Base-by-base conservation (phyloP, 2,113 vertebrate genomes). In the Ictidomys tridecemlineatus region DNA sequence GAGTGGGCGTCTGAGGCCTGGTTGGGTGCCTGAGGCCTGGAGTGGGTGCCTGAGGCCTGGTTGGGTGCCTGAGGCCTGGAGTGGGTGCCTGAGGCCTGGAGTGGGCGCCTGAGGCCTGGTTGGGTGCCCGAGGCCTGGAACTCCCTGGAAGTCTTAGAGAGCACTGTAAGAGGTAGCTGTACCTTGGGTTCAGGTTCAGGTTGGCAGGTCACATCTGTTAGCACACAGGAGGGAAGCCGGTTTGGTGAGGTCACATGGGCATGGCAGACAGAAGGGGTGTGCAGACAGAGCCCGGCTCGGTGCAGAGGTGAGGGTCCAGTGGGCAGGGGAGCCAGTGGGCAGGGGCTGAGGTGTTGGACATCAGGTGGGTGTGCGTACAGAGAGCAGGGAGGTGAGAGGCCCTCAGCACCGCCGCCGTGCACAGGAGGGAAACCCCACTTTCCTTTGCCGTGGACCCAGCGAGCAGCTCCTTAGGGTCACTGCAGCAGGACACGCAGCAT, bases 351-450 rank as follows among this genome's bases (percentile, higher is more conserved):
- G 56, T 58, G 14, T 2, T 20, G 56, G 56, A 58, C 56, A 58
- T 39, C 9, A 34, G 28, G 24, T 1, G 20, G 8, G 24, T 1
- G 20, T 20, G 28, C 17, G 8, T 26, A 17, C 2, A 22, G 48
- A 58, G 13, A 20, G 20, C 56, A 58, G 58, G 56, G 56, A 1
- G 70, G 20, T 56, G 10, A 5, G 8, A 14, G 65, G 65, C 16
- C 30, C 32, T 24, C 56, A 58, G 56, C 45, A 45, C 20, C 1
- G 5, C 5, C 18, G 7, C 3, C 1, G 0, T 13, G 4, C 1
- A 7, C 22, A 39, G 45, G 51, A 88, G 22, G 53, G 9, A 72
- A 72, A 32, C 26, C 42, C 42, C 37, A 4, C 26, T n/a, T 26
- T 11, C 11, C 26, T 85, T 16, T 63, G 28, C 39, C 14, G 0